phyloP scores from a whole-genome alignment of 92 coral and sea anemone species.

The Muricea muricata region DNA sequence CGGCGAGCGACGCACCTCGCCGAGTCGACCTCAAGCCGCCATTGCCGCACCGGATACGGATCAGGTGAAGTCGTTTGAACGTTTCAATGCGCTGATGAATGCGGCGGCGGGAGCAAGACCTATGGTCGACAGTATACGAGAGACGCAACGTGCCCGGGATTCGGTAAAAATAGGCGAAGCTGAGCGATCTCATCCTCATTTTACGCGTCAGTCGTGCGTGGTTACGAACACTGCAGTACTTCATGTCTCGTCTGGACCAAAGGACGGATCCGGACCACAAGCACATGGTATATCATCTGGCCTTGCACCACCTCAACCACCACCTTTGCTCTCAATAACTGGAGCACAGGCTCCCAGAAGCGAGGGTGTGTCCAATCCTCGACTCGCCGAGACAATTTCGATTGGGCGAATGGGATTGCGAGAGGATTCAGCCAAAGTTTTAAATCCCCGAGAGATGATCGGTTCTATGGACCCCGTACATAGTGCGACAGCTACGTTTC shows the following conservation, averaged over 20 bases:
- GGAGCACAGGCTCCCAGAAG: slow-evolving; percentile 48
- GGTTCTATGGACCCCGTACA: neutral
- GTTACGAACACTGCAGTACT: slow-evolving; percentile 35
- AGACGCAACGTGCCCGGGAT: neutral
- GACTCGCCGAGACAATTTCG: neutral
- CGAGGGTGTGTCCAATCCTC: neutral
- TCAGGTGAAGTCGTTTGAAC: slow-evolving; percentile 34
- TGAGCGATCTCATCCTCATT: slow-evolving; percentile 20
- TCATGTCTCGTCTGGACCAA: slow-evolving; percentile 9
- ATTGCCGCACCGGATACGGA: slow-evolving; percentile 19
- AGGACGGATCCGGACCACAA: slow-evolving; percentile 52
- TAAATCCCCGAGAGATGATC: neutral
- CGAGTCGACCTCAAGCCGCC: neutral
- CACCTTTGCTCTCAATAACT: slow-evolving; percentile 94
- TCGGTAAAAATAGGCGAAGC: neutral
- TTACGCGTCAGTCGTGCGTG: slow-evolving; percentile 43
- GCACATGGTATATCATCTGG: slow-evolving; percentile 93
- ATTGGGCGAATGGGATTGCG: neutral
- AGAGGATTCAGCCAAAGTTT: neutral
- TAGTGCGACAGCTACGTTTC: neutral
- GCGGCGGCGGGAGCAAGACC: slow-evolving; percentile 35
- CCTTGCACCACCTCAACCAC: slow-evolving; percentile 85
- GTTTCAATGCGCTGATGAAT: slow-evolving; percentile 25
- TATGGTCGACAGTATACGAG: neutral
- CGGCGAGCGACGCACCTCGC: neutral